Conservation (phyloP, 1,140 invertebrate species). For the Cydia splendana region DNA sequence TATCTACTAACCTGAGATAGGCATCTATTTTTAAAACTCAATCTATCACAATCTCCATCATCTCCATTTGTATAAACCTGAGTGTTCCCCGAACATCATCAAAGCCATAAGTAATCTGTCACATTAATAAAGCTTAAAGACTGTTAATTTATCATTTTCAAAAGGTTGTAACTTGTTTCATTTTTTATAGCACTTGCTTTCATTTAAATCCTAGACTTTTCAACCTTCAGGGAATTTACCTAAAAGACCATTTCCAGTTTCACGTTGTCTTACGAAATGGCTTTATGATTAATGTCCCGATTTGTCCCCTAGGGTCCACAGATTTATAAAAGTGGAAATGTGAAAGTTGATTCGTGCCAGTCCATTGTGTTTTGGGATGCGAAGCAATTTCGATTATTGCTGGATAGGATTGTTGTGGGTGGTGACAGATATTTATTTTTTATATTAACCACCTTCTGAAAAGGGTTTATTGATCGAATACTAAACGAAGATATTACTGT, state of each 20-base stretch:
- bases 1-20: too few relatives aligned
- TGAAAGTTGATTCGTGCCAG: background rate
- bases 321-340: conserved; percentile 23
- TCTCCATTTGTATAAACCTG: background rate
- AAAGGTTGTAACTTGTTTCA: background rate
- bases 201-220: background rate
- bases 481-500: too few relatives aligned
- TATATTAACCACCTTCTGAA: too few relatives aligned
- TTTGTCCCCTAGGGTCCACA: conserved; percentile 1
- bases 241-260: background rate
- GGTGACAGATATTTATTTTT: too few relatives aligned
- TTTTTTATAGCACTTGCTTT: background rate
- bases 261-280: conserved; percentile 13
- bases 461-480: too few relatives aligned
- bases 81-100: background rate
- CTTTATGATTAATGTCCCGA: conserved; percentile 29
- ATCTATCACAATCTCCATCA: background rate
- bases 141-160: background rate
- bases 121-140: background rate
- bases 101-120: background rate
- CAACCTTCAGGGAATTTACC: conserved; percentile 1
- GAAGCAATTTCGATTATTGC: background rate
- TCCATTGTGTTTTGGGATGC: background rate
- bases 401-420: background rate
- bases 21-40: background rate